Base-by-base conservation (phyloP, 2,113 vertebrate species). In the Telmatochromis sp. region DNA sequence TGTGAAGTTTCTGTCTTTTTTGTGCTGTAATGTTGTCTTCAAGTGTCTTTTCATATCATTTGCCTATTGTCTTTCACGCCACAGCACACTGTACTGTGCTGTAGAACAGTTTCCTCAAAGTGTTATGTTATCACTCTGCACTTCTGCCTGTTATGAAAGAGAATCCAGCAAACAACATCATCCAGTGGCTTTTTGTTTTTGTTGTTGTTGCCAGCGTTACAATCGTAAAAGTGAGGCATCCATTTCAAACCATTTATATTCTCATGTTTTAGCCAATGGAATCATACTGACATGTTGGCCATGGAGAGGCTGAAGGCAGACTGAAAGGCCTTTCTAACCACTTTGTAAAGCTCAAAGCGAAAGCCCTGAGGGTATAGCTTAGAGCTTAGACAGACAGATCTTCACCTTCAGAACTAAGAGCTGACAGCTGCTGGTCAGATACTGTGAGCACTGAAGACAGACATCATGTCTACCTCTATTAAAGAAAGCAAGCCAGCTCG, bases 351-450 rank as follows among this genome's bases (percentile, higher is more conserved):
- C 63, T 82, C 37, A 45, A 55, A 82, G 63, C n/a, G 1, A 55
- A 26, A 73, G 60, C 75, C 90, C 70, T n/a, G 26, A 89, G 79
- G 90, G 78, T 51, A 75, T 75, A 9, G 19, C 65, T 86, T 28
- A 57, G 40, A 91, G 78, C 57, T 89, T 23, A 70, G 85, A 82
- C 73, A 84, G 65, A 89, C 75, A 80, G 68, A 88, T 80, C 82
- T 65, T 81, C 79, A 73, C 53, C 55, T 80, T 87, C 51, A 65
- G 35, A 47, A 81, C 73, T 83, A 37, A 63, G 60, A 81, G 82
- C 82, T 88, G 92, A 89, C 92, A 93, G 89, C 63, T 87, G 90
- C 87, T 87, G 86, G 90, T 90, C 85, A 89, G 85, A 88, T 80
- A 82, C 79, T 21, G 58, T 42, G 57, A 84, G 79, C 23, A 45